Evolutionary conservation across 2,888 invertebrate species (phyloP).

Genomic region (Heliconius charithonia): DNA sequence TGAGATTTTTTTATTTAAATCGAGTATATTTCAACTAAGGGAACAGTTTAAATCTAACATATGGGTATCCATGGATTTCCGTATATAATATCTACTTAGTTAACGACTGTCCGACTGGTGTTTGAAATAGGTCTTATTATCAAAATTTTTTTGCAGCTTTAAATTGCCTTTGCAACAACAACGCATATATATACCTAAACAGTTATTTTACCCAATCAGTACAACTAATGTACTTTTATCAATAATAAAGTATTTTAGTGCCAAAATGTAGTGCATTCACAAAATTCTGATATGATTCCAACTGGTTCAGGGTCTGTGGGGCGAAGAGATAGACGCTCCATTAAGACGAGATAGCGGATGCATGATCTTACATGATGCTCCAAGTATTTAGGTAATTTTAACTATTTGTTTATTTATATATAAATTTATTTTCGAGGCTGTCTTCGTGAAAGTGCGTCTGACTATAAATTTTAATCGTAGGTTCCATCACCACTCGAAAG

Average conservation of each 20-base stretch:
- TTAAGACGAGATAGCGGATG: constrained; percentile 21
- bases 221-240: constrained; percentile 16
- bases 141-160: too few species aligned
- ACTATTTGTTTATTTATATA: too few species aligned
- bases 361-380: not conserved
- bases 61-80: not conserved
- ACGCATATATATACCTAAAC: not conserved
- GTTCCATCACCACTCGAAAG: too few species aligned
- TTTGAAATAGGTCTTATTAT: too few species aligned
- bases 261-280: constrained; percentile 43
- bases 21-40: not conserved
- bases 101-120: too few species aligned
- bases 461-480: too few species aligned
- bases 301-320: constrained; percentile 44
- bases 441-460: too few species aligned
- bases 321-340: constrained; percentile 18
- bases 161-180: not conserved
- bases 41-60: not conserved
- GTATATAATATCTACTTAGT: too few species aligned
- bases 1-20: too few species aligned
- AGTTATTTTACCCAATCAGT: not conserved
- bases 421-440: too few species aligned
- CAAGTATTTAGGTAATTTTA: not conserved
- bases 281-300: constrained; percentile 39
- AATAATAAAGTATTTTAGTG: constrained; percentile 20